Conservation (phyloP, 2,888 invertebrate species). For the Chrysotoxum bicinctum region DNA sequence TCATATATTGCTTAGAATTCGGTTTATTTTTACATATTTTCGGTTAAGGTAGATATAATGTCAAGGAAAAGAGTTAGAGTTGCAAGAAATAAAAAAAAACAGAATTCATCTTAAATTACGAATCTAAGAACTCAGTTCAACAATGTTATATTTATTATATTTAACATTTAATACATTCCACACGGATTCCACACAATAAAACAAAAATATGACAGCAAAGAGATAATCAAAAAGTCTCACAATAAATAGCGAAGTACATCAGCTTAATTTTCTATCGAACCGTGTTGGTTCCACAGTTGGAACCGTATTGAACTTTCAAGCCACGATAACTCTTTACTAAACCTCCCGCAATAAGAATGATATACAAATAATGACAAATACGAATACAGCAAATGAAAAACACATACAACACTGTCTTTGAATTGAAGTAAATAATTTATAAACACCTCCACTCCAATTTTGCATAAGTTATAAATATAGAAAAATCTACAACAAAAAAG, state of each 20-base stretch:
- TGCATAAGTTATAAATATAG: constrained; percentile 45
- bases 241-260: constrained; percentile 16
- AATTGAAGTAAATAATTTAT: constrained; percentile 50
- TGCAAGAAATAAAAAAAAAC: background rate
- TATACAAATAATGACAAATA: constrained; percentile 22
- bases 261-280: constrained; percentile 26
- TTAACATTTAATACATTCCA: background rate
- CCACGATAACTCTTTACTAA: constrained; percentile 71
- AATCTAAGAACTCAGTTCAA: background rate
- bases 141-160: constrained; percentile 25
- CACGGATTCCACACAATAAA: background rate
- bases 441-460: constrained; percentile 66
- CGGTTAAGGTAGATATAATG: constrained; percentile 44
- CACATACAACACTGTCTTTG: constrained; percentile 28
- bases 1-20: constrained; percentile 38
- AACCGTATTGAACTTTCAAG: constrained; percentile 75
- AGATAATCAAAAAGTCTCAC: background rate
- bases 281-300: constrained; percentile 49
- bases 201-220: background rate
- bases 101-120: constrained; percentile 13
- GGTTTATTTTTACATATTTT: constrained; percentile 35
- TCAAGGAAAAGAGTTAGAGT: background rate
- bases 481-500: constrained; percentile 29
- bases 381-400: constrained; percentile 32
- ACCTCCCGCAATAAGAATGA: constrained; percentile 56